Percentiles rank a stretch among this genome's conserved stretches.
Conservation (phyloP, 1,140 invertebrate genomes). For the Rhizoglyphus robini region DNA sequence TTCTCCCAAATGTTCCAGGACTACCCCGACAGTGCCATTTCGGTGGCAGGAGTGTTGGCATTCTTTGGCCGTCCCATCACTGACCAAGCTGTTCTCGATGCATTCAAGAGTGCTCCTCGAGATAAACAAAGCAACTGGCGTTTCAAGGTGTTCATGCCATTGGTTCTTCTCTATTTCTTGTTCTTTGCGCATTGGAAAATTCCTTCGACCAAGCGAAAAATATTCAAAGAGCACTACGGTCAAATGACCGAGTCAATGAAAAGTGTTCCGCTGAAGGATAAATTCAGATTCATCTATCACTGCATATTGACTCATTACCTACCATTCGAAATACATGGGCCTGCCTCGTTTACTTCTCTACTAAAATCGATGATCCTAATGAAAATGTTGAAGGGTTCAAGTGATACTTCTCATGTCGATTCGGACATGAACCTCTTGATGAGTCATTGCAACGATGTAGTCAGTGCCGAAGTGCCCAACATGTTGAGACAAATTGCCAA, state of each 20-base stretch:
- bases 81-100: not conserved
- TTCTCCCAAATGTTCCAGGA: not conserved
- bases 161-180: not conserved
- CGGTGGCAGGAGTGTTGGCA: not conserved
- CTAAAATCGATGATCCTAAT: not conserved
- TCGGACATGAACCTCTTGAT: slow-evolving; percentile 47
- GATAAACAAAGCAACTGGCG: not conserved
- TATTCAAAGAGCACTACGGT: not conserved
- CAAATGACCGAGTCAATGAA: not conserved
- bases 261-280: not conserved
- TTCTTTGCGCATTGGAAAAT: not conserved
- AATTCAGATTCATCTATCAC: not conserved
- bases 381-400: not conserved
- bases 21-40: not conserved
- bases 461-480: slow-evolving; percentile 20
- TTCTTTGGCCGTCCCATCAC: slow-evolving; percentile 8
- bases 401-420: slow-evolving; percentile 31
- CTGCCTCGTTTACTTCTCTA: not conserved
- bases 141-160: not conserved
- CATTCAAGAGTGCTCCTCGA: not conserved
- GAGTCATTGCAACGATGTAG: slow-evolving; percentile 38
- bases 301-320: no score
- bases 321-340: not conserved
- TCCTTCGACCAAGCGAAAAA: not conserved
- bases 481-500: slow-evolving; percentile 4